Evolutionary conservation across 2,113 vertebrate species (phyloP).

Genomic region (Pygathrix nemaeus): DNA sequence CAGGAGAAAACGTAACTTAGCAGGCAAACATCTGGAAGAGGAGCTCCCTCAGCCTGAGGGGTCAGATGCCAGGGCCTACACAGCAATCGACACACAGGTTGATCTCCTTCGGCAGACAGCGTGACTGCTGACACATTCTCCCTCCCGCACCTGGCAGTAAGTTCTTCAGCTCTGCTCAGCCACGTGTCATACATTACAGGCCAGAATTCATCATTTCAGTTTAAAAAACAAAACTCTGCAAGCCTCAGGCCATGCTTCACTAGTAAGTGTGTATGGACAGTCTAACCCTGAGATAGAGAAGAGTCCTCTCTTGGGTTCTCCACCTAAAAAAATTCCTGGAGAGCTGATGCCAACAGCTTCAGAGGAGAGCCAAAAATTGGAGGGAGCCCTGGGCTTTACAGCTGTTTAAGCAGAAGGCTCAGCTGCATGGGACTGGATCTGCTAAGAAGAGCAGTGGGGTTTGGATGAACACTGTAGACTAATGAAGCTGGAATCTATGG

Average conservation of each 20-base stretch:
- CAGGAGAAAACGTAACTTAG: neutral
- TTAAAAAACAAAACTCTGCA: neutral
- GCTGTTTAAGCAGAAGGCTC: neutral
- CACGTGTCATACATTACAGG: neutral
- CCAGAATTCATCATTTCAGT: neutral
- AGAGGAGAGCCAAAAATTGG: neutral
- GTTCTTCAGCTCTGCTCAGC: neutral
- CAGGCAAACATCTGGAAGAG: neutral
- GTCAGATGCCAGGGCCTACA: neutral
- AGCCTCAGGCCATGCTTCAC: neutral
- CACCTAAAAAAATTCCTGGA: neutral
- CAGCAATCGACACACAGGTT: neutral
- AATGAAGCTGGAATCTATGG: neutral
- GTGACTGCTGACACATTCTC: neutral
- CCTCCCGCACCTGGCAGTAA: neutral
- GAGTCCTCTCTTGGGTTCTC: neutral
- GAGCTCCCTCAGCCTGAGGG: neutral
- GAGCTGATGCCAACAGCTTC: neutral
- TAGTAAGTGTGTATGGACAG: neutral
- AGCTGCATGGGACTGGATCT: neutral
- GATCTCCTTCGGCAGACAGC: neutral
- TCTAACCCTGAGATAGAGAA: neutral
- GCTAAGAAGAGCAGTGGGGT: neutral
- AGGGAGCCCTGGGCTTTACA: neutral
- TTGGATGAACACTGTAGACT: neutral